Evolutionary conservation across 2,797 vertebrate species (phyloP).

Genomic region (Cossypha polioptera): DNA sequence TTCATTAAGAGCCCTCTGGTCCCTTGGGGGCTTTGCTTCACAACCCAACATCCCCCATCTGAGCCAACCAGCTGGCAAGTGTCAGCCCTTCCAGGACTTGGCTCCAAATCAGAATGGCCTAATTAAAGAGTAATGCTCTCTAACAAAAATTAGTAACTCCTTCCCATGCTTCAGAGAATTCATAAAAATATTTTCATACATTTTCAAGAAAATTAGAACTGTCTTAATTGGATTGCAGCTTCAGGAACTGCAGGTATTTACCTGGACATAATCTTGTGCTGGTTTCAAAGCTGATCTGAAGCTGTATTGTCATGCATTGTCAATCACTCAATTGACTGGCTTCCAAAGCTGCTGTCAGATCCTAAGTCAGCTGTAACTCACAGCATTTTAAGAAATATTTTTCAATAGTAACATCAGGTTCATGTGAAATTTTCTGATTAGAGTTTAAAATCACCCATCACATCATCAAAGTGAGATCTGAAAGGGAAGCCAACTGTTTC

Average conservation of each 20-base stretch:
- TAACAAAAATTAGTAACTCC: neutral
- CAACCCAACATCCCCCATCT: accelerated
- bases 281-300: neutral
- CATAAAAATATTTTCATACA: neutral
- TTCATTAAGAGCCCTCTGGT: neutral
- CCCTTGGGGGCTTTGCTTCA: neutral
- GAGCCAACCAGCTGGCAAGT: neutral
- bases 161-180: neutral
- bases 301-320: neutral
- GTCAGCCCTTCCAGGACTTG: neutral
- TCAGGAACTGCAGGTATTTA: neutral
- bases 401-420: neutral
- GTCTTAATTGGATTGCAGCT: neutral
- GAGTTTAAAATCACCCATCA: neutral
- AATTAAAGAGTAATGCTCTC: neutral
- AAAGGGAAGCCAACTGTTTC: neutral
- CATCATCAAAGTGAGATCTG: neutral
- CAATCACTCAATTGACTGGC: neutral
- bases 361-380: neutral
- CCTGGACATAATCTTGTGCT: neutral
- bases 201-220: neutral
- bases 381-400: neutral
- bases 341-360: neutral
- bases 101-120: neutral
- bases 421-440: neutral